Evolutionary conservation across 2,888 invertebrate species (phyloP).

Genomic region (Hydroisotoma schaefferi): DNA sequence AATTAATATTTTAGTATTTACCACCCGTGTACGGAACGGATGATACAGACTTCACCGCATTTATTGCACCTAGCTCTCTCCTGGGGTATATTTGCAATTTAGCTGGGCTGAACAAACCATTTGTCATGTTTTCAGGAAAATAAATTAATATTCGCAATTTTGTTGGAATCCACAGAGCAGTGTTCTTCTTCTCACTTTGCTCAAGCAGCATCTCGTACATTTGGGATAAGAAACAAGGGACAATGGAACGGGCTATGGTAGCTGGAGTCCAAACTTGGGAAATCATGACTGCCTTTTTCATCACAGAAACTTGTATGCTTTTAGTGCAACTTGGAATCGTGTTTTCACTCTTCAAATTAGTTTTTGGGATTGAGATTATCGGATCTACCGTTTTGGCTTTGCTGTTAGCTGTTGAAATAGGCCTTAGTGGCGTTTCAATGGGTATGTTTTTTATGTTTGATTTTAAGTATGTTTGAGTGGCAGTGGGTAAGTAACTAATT

Average conservation of each 20-base stretch:
- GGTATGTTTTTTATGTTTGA: too few relatives aligned
- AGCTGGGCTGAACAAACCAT: neutral
- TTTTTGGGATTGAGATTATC: constrained; percentile 29
- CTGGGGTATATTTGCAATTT: neutral
- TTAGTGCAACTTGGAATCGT: constrained; percentile 30
- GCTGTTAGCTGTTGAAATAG: constrained; percentile 18
- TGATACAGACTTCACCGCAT: constrained; percentile 91
- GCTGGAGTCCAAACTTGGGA: constrained; percentile 33
- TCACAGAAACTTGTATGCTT: constrained; percentile 29
- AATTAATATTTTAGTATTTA: neutral
- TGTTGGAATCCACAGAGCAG: constrained; percentile 4
- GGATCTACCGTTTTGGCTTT: constrained; percentile 23
- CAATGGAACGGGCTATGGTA: constrained; percentile 26
- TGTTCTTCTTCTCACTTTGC: constrained; percentile 34
- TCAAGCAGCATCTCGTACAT: constrained; percentile 29
- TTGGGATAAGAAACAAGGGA: constrained; percentile 33
- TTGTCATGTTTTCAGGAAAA: too few relatives aligned
- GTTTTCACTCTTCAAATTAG: constrained; percentile 27
- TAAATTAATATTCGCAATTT: neutral
- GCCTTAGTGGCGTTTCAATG: constrained; percentile 29
- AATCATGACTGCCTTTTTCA: constrained; percentile 29
- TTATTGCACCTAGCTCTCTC: constrained; percentile 81
- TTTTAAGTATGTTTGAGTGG: too few relatives aligned
- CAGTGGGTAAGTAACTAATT: too few relatives aligned
- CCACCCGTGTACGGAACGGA: constrained; percentile 80